Base-by-base conservation (phyloP, 1,140 invertebrate genomes). In the Copidosoma floridanum region DNA sequence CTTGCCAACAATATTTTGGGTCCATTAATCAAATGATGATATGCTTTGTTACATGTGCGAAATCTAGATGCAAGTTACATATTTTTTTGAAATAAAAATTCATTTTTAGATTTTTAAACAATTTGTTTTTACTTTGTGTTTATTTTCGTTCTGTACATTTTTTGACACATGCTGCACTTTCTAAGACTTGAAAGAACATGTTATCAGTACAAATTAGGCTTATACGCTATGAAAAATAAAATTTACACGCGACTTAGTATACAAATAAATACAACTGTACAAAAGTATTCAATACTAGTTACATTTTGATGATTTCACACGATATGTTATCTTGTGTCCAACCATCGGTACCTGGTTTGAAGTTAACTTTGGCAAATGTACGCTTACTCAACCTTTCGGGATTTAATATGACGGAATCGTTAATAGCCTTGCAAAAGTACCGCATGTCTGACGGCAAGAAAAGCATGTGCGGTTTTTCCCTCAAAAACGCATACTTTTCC, bases 381-480 rank as follows among this genome's bases (percentile, higher is more conserved):
- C 89, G 89, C 77, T 94, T 93, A 0, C 85, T 83, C 38, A 95
- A 72, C 59, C 86, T 83, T 67, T 93, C 93, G 0, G 94, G 92
- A 82, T 97, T 97, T 5, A 97, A 76, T 8, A 91, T 86, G 20
- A 93, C 76, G 65, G 89, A 91, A 3, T 86, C 88, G 63, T 88
- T 84, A 14, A 92, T 83, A 59, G 88, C 78, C 87, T 92, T 93
- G 41, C 90, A 83, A 76, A 95, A 96, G 72, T 88, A 85, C 74
- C 87, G 83, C 54, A 95, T 85, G 71, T 92, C 88, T 10, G 93
- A 95, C 3, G 94, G 93, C 63, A 93, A 71, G 41, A 97, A 77
- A 1, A 97, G 75, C 8, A 97, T 65, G 72, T 97, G 92, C 1
- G 94, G 94, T 46, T 86, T 86, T 47, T 81, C 75, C 12, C 87